Conservation (phyloP, 2,113 vertebrate genomes). For the Nothocercus nigrocapillus region DNA sequence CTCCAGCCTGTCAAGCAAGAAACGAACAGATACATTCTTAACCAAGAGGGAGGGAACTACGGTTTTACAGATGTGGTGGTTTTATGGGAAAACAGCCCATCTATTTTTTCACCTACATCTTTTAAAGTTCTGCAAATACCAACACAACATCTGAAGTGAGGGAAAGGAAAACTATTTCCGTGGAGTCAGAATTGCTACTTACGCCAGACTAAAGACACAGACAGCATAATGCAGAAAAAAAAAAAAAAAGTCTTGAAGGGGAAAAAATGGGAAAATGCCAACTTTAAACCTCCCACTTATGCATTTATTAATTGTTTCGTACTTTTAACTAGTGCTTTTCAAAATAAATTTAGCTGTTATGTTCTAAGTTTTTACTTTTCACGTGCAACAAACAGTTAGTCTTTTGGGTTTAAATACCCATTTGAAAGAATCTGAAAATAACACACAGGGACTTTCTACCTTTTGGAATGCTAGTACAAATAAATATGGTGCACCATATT, state of each 20-base stretch:
- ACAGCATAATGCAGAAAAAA: background rate
- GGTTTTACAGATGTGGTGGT: background rate
- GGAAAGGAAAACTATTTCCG: background rate
- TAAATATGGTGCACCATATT: background rate
- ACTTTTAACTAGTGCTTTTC: background rate
- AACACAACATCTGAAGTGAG: background rate
- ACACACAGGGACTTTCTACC: background rate
- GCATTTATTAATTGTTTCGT: background rate
- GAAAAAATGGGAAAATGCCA: background rate
- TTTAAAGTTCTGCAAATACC: background rate
- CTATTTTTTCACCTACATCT: background rate
- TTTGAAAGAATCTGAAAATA: background rate
- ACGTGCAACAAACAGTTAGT: background rate
- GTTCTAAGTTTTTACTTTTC: background rate
- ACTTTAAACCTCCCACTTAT: background rate
- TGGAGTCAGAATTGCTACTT: background rate
- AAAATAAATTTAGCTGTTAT: background rate
- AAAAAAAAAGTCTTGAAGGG: background rate
- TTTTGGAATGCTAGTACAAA: background rate
- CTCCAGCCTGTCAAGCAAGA: background rate
- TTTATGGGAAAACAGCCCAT: background rate
- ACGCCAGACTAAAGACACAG: background rate
- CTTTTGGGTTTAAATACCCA: background rate
- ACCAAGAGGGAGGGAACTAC: background rate
- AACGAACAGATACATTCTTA: background rate